These are phyloP conservation scores for Itoplectis maculator DNA, from an alignment of 2,888 invertebrate genomes.

Conservation along the genomic window DNA sequence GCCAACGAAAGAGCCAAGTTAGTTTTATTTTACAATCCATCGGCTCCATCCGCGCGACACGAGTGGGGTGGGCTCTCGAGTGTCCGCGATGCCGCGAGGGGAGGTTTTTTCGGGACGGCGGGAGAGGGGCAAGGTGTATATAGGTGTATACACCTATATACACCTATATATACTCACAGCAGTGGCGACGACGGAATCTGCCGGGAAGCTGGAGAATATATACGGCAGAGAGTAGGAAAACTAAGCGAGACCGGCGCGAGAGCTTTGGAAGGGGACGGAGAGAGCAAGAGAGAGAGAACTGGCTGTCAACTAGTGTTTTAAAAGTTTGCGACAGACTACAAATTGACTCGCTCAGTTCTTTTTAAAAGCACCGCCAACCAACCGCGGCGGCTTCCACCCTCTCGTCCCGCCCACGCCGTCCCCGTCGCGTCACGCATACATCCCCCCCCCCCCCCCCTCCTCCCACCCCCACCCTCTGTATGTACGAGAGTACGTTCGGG, in stretches of 20 bases:
- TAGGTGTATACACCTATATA: not conserved
- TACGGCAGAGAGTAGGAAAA: constrained; percentile 40
- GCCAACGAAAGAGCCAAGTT: constrained; percentile 83
- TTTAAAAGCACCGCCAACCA: constrained; percentile 83
- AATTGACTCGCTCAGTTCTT: constrained; percentile 85
- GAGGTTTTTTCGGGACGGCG: constrained; percentile 2
- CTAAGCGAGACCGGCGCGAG: constrained; percentile 69
- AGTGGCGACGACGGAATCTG: not conserved
- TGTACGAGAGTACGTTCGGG: constrained; percentile 32
- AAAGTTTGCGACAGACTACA: constrained; percentile 85
- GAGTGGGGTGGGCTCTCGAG: constrained; percentile 41
- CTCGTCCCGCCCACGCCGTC: constrained; percentile 63
- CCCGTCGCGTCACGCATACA: constrained; percentile 47
- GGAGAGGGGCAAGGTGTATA: not conserved
- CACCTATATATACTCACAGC: not conserved
- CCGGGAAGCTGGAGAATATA: constrained; percentile 21
- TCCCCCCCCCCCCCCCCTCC: too few species aligned
- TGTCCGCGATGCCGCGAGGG: constrained; percentile 50
- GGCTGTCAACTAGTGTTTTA: constrained; percentile 85
- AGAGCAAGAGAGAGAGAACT: too few species aligned
- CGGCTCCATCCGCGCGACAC: constrained; percentile 72
- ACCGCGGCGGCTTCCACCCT: constrained; percentile 75
- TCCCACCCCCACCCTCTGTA: too few species aligned
- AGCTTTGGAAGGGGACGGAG: constrained; percentile 51
- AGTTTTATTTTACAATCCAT: constrained; percentile 85